A percentile compares a stretch with the other conserved stretches of the same genome.
Conservation (phyloP, 2,888 invertebrate genomes). For the Campopleginae sp. region DNA sequence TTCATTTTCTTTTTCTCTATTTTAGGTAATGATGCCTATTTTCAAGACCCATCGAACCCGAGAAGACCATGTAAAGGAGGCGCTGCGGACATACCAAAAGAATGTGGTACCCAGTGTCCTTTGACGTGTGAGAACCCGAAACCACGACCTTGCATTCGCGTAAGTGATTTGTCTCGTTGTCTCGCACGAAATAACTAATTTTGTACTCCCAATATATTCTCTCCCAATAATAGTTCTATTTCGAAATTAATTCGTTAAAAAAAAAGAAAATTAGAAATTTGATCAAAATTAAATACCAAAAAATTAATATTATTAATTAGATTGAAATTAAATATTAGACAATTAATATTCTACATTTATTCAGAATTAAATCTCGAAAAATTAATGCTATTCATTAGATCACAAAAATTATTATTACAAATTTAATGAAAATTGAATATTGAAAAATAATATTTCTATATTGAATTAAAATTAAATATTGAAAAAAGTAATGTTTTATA, state of each 20-base stretch:
- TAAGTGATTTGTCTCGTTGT: constrained; percentile 17
- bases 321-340: no score
- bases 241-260: background rate
- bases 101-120: constrained; percentile 20
- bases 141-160: background rate
- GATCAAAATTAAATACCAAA: no score
- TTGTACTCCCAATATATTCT: background rate
- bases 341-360: no score
- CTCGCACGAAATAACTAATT: background rate
- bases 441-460: no score
- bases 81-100: background rate
- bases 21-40: background rate
- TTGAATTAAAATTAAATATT: no score
- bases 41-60: background rate
- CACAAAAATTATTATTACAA: no score
- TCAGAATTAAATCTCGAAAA: no score
- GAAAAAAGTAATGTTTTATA: no score
- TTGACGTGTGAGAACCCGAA: constrained; percentile 6
- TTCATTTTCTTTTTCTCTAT: background rate
- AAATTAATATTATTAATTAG: no score
- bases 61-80: constrained; percentile 10
- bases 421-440: no score
- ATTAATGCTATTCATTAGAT: background rate
- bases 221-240: background rate
- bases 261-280: no score